phyloP scores from a whole-genome alignment of 1,140 invertebrate genomes.

The Cyclina sinensis region DNA sequence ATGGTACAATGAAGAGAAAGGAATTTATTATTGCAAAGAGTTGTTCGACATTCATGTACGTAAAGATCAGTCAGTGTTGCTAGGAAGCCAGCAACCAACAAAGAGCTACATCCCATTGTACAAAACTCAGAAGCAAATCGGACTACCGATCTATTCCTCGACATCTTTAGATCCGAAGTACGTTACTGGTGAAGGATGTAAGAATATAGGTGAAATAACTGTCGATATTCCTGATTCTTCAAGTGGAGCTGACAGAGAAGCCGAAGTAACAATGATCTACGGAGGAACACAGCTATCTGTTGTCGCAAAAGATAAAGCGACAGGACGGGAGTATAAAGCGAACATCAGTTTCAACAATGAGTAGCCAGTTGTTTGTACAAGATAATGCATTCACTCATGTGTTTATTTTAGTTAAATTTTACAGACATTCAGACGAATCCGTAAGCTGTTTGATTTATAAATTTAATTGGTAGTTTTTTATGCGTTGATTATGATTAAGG shows the following conservation, averaged over 20 bases:
- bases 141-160: slow-evolving; percentile 6
- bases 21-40: slow-evolving; percentile 41
- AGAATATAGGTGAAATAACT: slow-evolving; percentile 16
- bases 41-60: slow-evolving; percentile 32
- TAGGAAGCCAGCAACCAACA: neutral
- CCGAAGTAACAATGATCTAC: slow-evolving; percentile 51
- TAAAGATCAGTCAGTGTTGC: slow-evolving; percentile 20
- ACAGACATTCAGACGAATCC: no score
- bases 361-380: neutral
- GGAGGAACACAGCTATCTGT: slow-evolving; percentile 48
- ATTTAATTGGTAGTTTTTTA: no score
- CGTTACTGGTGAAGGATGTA: slow-evolving; percentile 7
- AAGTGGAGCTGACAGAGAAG: neutral
- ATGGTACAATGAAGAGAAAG: slow-evolving; percentile 32
- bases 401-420: no score
- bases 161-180: neutral
- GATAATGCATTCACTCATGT: no score
- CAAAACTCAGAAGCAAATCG: slow-evolving; percentile 15
- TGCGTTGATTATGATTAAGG: no score
- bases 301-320: neutral
- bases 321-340: slow-evolving; percentile 40
- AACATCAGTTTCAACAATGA: neutral
- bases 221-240: slow-evolving; percentile 35
- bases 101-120: slow-evolving; percentile 1
- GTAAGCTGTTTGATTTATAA: no score